Evolutionary conservation across 2,113 vertebrate genomes (phyloP).

Genomic region (Microcebus tavaratra): DNA sequence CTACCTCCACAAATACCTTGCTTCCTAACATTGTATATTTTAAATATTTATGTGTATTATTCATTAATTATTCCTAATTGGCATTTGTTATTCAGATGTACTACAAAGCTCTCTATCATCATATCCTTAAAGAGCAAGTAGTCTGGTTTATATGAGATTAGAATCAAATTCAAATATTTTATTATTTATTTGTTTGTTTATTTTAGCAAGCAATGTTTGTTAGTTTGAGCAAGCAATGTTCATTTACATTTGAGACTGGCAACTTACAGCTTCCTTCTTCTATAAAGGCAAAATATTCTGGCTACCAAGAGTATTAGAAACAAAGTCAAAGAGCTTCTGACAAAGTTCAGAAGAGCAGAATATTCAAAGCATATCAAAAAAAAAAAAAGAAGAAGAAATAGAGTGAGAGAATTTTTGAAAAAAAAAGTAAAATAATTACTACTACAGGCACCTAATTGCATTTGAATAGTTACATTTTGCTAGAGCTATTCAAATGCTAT

Average conservation of each 20-base stretch:
- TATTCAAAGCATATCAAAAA: neutral
- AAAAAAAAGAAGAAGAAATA: neutral
- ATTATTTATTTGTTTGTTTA: neutral
- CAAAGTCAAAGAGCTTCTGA: conserved; percentile 1
- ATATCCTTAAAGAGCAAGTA: neutral
- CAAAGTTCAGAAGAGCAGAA: neutral
- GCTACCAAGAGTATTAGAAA: neutral
- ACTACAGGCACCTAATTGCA: neutral
- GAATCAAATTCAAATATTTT: conserved; percentile 24
- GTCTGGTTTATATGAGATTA: neutral
- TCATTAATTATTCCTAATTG: conserved; percentile 40
- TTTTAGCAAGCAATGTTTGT: neutral
- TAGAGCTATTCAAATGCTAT: neutral
- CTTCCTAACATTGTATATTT: conserved; percentile 31
- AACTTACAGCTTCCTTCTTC: neutral
- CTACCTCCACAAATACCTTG: neutral
- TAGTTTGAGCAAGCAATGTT: neutral
- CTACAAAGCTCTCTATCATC: neutral
- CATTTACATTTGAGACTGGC: neutral
- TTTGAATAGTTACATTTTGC: neutral
- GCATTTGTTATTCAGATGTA: conserved; percentile 57
- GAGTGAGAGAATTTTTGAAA: neutral
- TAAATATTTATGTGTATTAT: conserved; percentile 35
- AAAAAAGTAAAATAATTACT: neutral
- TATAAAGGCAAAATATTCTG: neutral